A percentile compares a stretch with the other conserved stretches of the same genome.
Evolutionary conservation across 2,888 invertebrate species (phyloP).

Genomic region (Idaea dimidiata): DNA sequence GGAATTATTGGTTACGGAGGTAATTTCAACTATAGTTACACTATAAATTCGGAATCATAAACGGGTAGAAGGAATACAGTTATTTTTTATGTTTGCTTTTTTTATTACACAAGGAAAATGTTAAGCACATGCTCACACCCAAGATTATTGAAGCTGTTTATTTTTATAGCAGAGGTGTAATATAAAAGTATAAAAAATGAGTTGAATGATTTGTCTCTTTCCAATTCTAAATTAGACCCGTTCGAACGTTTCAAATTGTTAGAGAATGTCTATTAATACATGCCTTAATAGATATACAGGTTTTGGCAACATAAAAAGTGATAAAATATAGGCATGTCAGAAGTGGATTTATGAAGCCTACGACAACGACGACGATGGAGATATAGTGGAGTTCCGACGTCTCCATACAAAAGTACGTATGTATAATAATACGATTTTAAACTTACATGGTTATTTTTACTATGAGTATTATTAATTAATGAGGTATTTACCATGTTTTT

Average conservation of each 20-base stretch:
- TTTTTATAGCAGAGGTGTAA: not conserved
- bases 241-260: not conserved
- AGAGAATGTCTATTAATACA: not conserved
- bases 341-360: not conserved
- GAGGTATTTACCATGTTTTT: too few species aligned
- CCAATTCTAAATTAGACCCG: not conserved
- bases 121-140: too few species aligned
- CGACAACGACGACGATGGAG: too few species aligned
- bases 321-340: not conserved
- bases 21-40: too few species aligned
- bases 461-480: too few species aligned
- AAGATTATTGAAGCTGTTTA: not conserved
- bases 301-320: not conserved
- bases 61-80: not conserved
- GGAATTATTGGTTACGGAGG: not conserved
- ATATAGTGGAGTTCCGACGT: too few species aligned
- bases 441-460: too few species aligned
- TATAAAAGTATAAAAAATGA: constrained; percentile 1
- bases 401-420: too few species aligned
- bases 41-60: not conserved
- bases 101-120: too few species aligned
- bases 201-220: not conserved
- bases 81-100: not conserved
- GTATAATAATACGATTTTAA: too few species aligned
- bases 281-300: not conserved